Percentiles rank a stretch among this genome's conserved stretches.
phyloP scores from a whole-genome alignment of 2,888 invertebrate genomes.

The Phortica magna region DNA sequence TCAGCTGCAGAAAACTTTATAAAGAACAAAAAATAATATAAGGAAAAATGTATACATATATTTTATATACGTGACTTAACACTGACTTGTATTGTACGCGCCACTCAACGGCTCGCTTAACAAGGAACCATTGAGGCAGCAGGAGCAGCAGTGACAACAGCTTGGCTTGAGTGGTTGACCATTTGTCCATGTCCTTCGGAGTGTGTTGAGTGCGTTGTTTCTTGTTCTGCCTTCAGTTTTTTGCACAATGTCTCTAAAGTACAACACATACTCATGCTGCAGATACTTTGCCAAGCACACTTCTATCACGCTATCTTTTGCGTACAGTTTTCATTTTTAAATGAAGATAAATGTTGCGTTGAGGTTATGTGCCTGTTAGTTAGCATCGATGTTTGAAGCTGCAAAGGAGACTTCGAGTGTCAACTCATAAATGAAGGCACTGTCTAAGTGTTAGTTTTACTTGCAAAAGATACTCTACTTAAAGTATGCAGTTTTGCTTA shows the following conservation, averaged over 20 bases:
- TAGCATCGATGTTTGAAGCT: no score
- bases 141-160: conserved; percentile 17
- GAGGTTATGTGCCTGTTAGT: not conserved
- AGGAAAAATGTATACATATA: not conserved
- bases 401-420: no score
- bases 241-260: not conserved
- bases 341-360: conserved; percentile 32
- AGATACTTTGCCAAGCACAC: not conserved
- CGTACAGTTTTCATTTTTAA: conserved; percentile 19
- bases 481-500: no score
- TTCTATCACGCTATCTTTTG: conserved; percentile 14
- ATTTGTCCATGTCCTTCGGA: conserved; percentile 7
- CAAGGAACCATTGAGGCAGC: conserved; percentile 40
- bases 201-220: not conserved
- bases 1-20: not conserved
- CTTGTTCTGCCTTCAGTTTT: not conserved
- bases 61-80: conserved; percentile 21
- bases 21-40: not conserved
- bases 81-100: not conserved
- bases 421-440: no score
- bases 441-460: no score
- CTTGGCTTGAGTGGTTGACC: not conserved
- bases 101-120: not conserved
- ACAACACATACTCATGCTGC: not conserved
- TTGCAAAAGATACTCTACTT: no score